phyloP scores from a whole-genome alignment of 2,113 vertebrate genomes.

The Poeciliopsis turrubarensis region DNA sequence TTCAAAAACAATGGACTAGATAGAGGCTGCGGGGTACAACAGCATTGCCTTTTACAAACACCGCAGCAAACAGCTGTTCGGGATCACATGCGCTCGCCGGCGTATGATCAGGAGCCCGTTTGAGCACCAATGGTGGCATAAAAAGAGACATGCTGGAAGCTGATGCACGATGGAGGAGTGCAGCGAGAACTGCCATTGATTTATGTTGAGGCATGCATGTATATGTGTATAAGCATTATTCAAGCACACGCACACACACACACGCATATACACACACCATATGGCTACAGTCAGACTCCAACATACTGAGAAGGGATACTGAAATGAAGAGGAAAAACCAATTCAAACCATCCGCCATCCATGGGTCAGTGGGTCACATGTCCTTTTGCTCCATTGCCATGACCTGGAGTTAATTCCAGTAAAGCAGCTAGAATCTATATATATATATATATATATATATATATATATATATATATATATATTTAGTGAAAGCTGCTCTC shows the following conservation, averaged over 20 bases:
- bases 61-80: slow-evolving; percentile 50
- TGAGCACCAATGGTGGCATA: slow-evolving; percentile 27
- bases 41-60: slow-evolving; percentile 49
- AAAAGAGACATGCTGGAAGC: slow-evolving; percentile 58
- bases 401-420: slow-evolving; percentile 54
- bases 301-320: slow-evolving; percentile 47
- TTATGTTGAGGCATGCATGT: slow-evolving; percentile 33
- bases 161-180: slow-evolving; percentile 44
- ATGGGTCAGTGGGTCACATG: slow-evolving; percentile 69
- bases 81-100: slow-evolving; percentile 44
- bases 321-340: slow-evolving; percentile 64
- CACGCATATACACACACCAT: slow-evolving; percentile 12
- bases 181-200: slow-evolving; percentile 42
- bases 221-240: slow-evolving; percentile 6
- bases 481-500: slow-evolving; percentile 58
- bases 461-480: neutral
- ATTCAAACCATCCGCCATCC: slow-evolving; percentile 80
- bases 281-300: slow-evolving; percentile 19
- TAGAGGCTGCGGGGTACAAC: slow-evolving; percentile 19
- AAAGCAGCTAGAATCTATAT: slow-evolving; percentile 42
- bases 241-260: slow-evolving; percentile 15
- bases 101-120: slow-evolving; percentile 46
- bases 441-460: neutral
- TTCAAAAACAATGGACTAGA: slow-evolving; percentile 42
- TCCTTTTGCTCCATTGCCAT: slow-evolving; percentile 52